Base-by-base conservation (phyloP, 1,140 invertebrate genomes). In the Anastrepha ludens region DNA sequence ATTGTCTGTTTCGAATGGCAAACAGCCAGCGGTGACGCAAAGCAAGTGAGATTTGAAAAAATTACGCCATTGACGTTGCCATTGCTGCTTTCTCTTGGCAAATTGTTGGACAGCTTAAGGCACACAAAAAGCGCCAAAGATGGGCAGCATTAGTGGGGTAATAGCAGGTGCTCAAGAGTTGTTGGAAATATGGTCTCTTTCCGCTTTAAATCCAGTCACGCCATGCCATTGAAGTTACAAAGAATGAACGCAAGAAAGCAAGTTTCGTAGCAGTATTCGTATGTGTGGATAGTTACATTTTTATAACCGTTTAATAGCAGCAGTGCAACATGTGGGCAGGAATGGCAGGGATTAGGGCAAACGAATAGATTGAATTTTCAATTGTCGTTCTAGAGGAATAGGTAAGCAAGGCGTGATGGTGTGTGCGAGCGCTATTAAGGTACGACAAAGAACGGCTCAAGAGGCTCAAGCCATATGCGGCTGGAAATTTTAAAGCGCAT, bases 301-400 rank as follows among this genome's bases (percentile, higher is more conserved):
- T 81, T 81, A 58, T 81, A 81, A 81, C 74, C 74, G n/a, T 81
- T 81, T 55, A 81, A 81, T 81, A 41, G 74, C 47, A 20, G 41
- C 2, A 55, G 74, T 29, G 74, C 74, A 81, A 81, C 74, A 81
- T 81, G 74, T 81, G 74, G 47, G 47, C 74, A 81, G 47, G 47
- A 55, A 81, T 47, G 20, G 74, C 47, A 81, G 47, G 74, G 74
- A 58, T 81, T 81, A 81, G 41, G 74, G 47, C 74, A 58, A 81
- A 81, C n/a, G 50, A 81, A 47, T 41, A 81, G 74, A 81, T 81
- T 81, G 47, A 81, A 81, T 81, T 81, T 81, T 81, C 74, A 81
- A 81, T 55, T 81, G 47, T 47, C 55, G 47, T 9, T 74, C 50
- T 55, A 55, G 11, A 55, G 11, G 50, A 2, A 1, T 55, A 55